Base-by-base conservation (phyloP, 1,140 invertebrate genomes). In the Megathymus violae region DNA sequence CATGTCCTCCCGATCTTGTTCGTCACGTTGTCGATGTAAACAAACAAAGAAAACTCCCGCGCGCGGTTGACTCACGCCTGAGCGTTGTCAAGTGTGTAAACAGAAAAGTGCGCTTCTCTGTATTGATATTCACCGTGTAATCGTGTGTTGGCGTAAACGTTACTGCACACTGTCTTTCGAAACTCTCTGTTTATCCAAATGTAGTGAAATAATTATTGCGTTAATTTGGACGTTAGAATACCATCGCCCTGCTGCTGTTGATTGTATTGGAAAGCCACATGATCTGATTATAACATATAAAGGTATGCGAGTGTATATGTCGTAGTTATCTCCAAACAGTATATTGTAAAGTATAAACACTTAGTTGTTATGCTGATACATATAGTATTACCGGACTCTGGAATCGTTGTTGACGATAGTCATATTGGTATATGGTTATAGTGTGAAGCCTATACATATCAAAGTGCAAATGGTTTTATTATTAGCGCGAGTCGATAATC, bases 1-100 rank as follows among this genome's bases (percentile, higher is more conserved):
- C 46, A 68, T 36, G 62, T 48, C 34, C 46, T 47, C 44, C 16
- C 44, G 14, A 58, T 59, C 46, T 22, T 56, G 14, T 52, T 56
- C 44, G 58, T 52, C 34, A 73, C 56, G 52, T 75, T 75, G 64
- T 58, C 36, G 62, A 64, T 77, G 76, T 88, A 86, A 86, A 82
- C 74, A 86, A 86, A 85, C 76, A 88, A 80, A 83, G 65, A 61
- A 65, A 54, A 47, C 38, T 65, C 64, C 52, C 62, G 50, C 67
- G 47, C 58, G 38, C 19, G 60, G 62, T 69, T 82, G 72, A 79
- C 67, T 87, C 71, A 82, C 66, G 54, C 34, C 59, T 60, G 50
- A 71, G 70, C 48, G 63, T 69, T 48, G 60, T 64, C 62, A 50
- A 69, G 61, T 63, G 64, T 78, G 80, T 80, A 73, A 78, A 78